phyloP scores from a whole-genome alignment of 2,888 invertebrate genomes.

The Oxyscelio sp. region DNA sequence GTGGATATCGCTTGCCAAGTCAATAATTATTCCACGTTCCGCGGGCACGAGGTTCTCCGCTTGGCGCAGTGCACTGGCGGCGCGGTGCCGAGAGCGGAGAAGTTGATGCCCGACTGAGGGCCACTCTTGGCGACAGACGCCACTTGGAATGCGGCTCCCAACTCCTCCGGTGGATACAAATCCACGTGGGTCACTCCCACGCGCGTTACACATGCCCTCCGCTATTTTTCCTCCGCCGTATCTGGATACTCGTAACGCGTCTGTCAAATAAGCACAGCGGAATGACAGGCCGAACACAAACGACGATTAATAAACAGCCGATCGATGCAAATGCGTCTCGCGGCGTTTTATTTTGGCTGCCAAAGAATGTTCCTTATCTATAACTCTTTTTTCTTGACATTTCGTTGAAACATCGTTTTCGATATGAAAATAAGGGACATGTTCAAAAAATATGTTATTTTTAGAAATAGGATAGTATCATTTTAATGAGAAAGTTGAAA shows the following conservation, averaged over 20 bases:
- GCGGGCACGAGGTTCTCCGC: conserved; percentile 39
- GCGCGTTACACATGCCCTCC: conserved; percentile 47
- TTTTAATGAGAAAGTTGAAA: too few relatives aligned
- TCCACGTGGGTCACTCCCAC: conserved; percentile 69
- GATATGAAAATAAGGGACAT: too few relatives aligned
- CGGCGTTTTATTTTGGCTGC: background rate
- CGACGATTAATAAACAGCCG: conserved; percentile 18
- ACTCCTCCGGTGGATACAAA: conserved; percentile 78
- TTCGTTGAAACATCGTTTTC: too few relatives aligned
- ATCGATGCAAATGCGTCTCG: conserved; percentile 12
- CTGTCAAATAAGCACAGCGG: conserved; percentile 28
- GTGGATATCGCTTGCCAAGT: conserved; percentile 20
- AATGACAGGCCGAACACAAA: conserved; percentile 8
- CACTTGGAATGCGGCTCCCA: conserved; percentile 84
- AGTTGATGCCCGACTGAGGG: conserved; percentile 80
- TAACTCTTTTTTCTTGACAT: too few relatives aligned
- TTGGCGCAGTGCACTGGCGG: background rate
- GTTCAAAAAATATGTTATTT: too few relatives aligned
- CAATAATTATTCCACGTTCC: conserved; percentile 59
- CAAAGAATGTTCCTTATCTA: too few relatives aligned
- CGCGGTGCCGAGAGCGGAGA: conserved; percentile 9
- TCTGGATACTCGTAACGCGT: conserved; percentile 17
- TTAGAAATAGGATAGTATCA: too few relatives aligned
- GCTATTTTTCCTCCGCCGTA: conserved; percentile 30
- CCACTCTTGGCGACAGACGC: conserved; percentile 86